Conservation (phyloP, 2,113 vertebrate species). For the Oreochromis tanganicae region DNA sequence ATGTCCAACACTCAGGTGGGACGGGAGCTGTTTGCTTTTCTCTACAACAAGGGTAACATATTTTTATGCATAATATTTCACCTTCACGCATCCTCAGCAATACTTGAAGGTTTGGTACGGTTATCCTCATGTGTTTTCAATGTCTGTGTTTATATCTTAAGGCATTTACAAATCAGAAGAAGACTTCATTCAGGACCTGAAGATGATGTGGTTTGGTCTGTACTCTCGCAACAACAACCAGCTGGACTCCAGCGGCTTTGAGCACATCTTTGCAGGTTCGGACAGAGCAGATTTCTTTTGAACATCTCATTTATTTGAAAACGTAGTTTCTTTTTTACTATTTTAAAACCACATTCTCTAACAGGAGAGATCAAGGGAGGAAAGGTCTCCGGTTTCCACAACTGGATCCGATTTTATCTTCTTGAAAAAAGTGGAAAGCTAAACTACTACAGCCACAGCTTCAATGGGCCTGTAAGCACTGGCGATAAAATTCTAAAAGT, state of each 20-base stretch:
- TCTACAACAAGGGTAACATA: slow-evolving; percentile 77
- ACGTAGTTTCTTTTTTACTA: not conserved
- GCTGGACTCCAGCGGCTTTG: slow-evolving; percentile 89
- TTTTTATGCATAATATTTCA: not conserved
- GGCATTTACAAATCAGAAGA: slow-evolving; percentile 73
- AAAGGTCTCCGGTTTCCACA: slow-evolving; percentile 93
- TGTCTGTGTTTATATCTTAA: not conserved
- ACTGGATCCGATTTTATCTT: slow-evolving; percentile 93
- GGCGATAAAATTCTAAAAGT: not conserved
- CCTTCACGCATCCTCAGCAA: not conserved
- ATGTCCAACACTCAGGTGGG: slow-evolving; percentile 82
- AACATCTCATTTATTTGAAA: not conserved
- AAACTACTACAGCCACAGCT: slow-evolving; percentile 91
- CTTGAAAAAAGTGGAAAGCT: slow-evolving; percentile 79
- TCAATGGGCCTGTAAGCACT: slow-evolving; percentile 82
- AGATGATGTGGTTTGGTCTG: slow-evolving; percentile 95
- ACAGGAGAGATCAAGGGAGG: slow-evolving; percentile 88
- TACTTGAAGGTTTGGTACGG: not conserved
- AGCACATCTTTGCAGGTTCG: slow-evolving; percentile 90
- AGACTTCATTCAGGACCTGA: slow-evolving; percentile 80
- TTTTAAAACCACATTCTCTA: not conserved
- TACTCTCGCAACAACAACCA: slow-evolving; percentile 77
- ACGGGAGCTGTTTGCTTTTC: slow-evolving; percentile 79
- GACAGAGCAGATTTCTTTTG: not conserved
- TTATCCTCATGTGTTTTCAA: not conserved